phyloP scores from a whole-genome alignment of 2,888 invertebrate species.

The Druceiella hillmani region DNA sequence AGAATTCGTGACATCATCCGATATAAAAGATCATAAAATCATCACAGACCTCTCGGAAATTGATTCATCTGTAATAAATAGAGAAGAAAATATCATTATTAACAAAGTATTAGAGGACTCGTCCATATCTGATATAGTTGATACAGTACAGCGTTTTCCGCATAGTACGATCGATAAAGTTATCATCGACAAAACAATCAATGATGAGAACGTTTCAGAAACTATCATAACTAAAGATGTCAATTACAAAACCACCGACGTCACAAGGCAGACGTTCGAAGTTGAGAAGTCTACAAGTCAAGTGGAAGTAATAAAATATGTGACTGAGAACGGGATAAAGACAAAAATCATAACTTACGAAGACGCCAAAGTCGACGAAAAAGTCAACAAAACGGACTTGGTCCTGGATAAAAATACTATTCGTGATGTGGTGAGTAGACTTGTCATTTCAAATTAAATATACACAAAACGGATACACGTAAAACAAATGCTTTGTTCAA shows the following conservation, averaged over 20 bases:
- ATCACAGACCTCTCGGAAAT: constrained; percentile 46
- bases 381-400: constrained; percentile 46
- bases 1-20: constrained; percentile 44
- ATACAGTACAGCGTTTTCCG: constrained; percentile 47
- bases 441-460: too few species aligned
- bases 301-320: constrained; percentile 46
- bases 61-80: constrained; percentile 41
- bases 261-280: constrained; percentile 43
- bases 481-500: too few species aligned
- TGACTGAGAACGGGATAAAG: constrained; percentile 46
- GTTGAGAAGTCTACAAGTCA: constrained; percentile 46
- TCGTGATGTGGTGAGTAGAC: constrained; percentile 50
- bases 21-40: constrained; percentile 47
- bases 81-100: constrained; percentile 46
- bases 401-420: constrained; percentile 46
- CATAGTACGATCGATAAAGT: constrained; percentile 50
- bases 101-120: constrained; percentile 45
- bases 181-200: constrained; percentile 51
- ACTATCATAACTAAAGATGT: constrained; percentile 36
- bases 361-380: constrained; percentile 48
- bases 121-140: constrained; percentile 45
- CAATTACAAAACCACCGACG: constrained; percentile 31
- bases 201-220: constrained; percentile 45
- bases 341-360: constrained; percentile 48
- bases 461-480: too few species aligned